A percentile compares a stretch with the other conserved stretches of the same genome.
Conservation (phyloP, 2,113 vertebrate genomes). For the Okapia johnstoni region DNA sequence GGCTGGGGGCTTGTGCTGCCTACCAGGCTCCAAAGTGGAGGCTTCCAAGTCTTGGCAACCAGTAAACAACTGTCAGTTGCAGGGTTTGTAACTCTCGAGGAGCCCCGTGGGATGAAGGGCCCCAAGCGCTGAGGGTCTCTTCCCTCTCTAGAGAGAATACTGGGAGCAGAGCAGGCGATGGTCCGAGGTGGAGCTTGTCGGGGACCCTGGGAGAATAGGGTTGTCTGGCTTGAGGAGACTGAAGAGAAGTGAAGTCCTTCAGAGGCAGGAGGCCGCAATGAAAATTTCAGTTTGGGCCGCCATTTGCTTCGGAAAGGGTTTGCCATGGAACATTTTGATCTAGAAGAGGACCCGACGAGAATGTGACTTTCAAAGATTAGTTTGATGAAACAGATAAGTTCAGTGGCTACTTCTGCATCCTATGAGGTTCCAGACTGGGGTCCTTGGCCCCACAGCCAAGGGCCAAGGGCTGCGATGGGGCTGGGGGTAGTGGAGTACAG, state of each 20-base stretch:
- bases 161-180: neutral
- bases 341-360: neutral
- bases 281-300: neutral
- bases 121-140: neutral
- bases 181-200: neutral
- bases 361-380: neutral
- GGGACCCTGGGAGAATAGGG: neutral
- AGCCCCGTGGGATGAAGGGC: neutral
- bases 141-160: neutral
- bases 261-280: neutral
- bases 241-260: neutral
- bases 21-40: neutral
- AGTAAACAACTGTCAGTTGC: neutral
- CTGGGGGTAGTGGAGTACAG: neutral
- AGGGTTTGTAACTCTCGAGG: neutral
- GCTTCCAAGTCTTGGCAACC: neutral
- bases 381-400: neutral
- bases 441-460: neutral
- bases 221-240: neutral
- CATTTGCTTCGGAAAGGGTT: neutral
- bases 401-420: neutral
- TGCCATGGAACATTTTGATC: neutral
- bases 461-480: no score
- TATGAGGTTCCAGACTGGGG: neutral
- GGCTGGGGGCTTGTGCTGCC: neutral